These are phyloP conservation scores for Xiphorhynchus elegans DNA, from an alignment of 2,113 vertebrate species.

Conservation along the genomic window DNA sequence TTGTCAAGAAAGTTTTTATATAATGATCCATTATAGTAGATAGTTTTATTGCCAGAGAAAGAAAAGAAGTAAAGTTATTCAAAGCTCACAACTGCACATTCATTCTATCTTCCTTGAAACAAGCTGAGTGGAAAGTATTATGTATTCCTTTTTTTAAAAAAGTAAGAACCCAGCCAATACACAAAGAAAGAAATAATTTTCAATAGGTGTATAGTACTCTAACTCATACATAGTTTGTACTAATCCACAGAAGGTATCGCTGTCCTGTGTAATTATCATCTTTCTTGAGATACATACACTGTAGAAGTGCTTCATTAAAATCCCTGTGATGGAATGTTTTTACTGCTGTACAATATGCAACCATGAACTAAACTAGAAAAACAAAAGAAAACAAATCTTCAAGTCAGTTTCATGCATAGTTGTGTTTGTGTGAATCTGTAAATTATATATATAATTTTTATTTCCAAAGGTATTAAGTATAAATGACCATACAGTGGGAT, in stretches of 20 bases:
- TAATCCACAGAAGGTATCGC: not conserved
- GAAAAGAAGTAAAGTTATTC: not conserved
- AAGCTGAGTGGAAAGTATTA: not conserved
- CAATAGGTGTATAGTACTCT: not conserved
- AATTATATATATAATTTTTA: not conserved
- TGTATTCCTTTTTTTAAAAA: not conserved
- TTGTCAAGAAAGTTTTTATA: not conserved
- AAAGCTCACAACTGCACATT: not conserved
- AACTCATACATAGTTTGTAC: not conserved
- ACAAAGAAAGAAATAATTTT: not conserved
- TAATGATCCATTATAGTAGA: not conserved
- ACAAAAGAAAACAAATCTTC: not conserved
- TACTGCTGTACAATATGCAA: not conserved
- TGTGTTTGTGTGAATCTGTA: not conserved
- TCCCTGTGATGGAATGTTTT: not conserved
- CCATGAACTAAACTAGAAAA: not conserved
- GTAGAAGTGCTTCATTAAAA: not conserved
- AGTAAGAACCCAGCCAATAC: not conserved
- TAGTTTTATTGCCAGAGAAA: not conserved
- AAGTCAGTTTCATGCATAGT: not conserved
- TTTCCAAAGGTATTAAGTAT: not conserved
- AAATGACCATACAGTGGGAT: not conserved
- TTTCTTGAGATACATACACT: not conserved
- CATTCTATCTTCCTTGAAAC: not conserved
- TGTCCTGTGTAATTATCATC: not conserved